Base-by-base conservation (phyloP, 2,888 invertebrate species). In the Celastrina argiolus region DNA sequence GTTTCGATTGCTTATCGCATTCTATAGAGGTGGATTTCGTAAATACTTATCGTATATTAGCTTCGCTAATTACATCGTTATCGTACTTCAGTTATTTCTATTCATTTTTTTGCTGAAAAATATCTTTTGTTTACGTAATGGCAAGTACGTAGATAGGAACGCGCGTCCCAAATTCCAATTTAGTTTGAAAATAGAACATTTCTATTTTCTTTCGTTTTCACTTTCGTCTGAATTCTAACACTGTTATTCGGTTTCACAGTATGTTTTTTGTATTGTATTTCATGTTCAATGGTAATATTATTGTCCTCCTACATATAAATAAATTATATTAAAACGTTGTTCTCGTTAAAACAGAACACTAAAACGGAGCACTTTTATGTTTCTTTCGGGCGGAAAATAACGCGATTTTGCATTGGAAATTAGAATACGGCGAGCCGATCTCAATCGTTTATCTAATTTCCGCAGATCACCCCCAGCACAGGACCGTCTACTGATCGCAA, bases 401-500 rank as follows among this genome's bases (percentile, higher is more conserved):
- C 36, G n/a, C 31, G 64, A 51, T 76, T 77, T 74, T 73, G 71
- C 69, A 66, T 39, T 74, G 79, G 76, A 82, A 80, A 81, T 77
- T 73, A 74, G 72, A 73, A 72, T 73, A 71, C 73, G 78, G 70
- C 72, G 69, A 78, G 71, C 73, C 73, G 77, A 78, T 76, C 78
- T 76, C 79, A 77, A 76, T 73, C 78, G 64, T 71, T 69, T 81
- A 85, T 85, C 77, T 74, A 81, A 88, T 88, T 84, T 87, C 87
- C 88, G 83, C 70, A 73, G 75, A 74, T 74, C 75, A 74, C 78
- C 79, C 71, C 80, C 84, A 81, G 78, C 68, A 73, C 70, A 76
- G 81, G 78, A 80, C 83, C 80, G 75, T 77, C 80, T 81, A 75
- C 78, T 78, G 77, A 73, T 84, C 81, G 78, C 81, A 82, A 85